Evolutionary conservation across 1,140 invertebrate genomes (phyloP), one percentile per base, ranked within the genome.

Genomic region (Euwallacea similis): DNA sequence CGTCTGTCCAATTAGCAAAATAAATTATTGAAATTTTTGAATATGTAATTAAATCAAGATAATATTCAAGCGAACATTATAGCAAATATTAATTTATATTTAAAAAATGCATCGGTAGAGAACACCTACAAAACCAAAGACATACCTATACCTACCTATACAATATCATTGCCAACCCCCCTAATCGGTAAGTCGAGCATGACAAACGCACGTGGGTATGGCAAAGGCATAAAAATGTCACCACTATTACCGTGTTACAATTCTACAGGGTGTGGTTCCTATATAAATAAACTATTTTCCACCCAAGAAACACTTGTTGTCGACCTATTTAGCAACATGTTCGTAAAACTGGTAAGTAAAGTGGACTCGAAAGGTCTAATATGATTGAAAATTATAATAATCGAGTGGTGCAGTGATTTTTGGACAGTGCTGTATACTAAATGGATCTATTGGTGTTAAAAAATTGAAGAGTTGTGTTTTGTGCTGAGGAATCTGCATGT

Each of bases 301-400:
- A 60, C 64, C 47, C 54, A 55, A 15, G 50, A 42, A 66, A 61
- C 67, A 70, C 71, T 73, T 73, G 60, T 71, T 75, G 72, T 66
- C 65, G 62, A 63, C 69, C 61, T 69, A 78, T 76, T 74, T 72
- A 72, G 75, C 79, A 79, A 81, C 80, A 81, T 81, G 80, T 81
- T 81, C 76, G 80, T 80, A 81, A 81, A 81, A 81, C 79, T 81
- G 80, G 80, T 81, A 79, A 80, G 80, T 79, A 67, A 6, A 58
- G 55, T 58, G 55, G 4, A 33, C 21, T 33, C 21, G 21, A 33
- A 33, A 33, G 21, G 1, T 33, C 21, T 33, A 33, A 4, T 4
- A 33, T 33, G 21, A 33, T 33, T 33, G 4, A 33, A 33, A 33
- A 33, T 33, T 33, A 2, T 33, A 33, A 33, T 33, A 33, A 33